Evolutionary conservation across 2,113 vertebrate genomes (phyloP).

Genomic region (Crotalus helleri): DNA sequence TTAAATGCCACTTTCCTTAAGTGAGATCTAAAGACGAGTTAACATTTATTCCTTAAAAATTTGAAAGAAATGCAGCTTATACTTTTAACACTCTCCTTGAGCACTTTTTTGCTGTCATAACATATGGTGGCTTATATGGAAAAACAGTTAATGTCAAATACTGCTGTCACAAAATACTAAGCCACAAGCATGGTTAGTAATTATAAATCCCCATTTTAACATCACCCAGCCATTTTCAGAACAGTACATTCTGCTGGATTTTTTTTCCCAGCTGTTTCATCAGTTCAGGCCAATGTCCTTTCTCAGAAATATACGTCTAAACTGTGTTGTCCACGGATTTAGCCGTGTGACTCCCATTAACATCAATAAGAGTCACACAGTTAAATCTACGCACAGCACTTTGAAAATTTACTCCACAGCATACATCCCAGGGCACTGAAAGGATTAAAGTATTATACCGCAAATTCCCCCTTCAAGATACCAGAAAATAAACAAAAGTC

Average conservation of each 20-base stretch:
- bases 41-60: conserved; percentile 36
- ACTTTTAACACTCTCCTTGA: conserved; percentile 9
- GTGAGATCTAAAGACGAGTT: neutral
- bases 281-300: conserved; percentile 63
- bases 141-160: conserved; percentile 30
- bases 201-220: conserved; percentile 57
- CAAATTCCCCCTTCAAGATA: conserved; percentile 61
- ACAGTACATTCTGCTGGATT: conserved; percentile 49
- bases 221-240: conserved; percentile 47
- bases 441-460: conserved; percentile 72
- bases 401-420: conserved; percentile 70
- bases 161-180: conserved; percentile 41
- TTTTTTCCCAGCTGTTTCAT: conserved; percentile 66
- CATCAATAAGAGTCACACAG: conserved; percentile 65
- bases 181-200: conserved; percentile 49
- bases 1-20: conserved; percentile 5
- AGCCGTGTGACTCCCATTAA: conserved; percentile 72
- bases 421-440: conserved; percentile 66
- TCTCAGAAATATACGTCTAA: conserved; percentile 63
- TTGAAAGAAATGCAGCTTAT: neutral
- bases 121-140: neutral
- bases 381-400: conserved; percentile 63
- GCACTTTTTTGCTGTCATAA: conserved; percentile 40
- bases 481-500: conserved; percentile 51
- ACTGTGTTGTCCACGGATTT: conserved; percentile 66